These are phyloP conservation scores for Dinomys branickii DNA, from an alignment of 2,113 vertebrate species.

Conservation along the genomic window DNA sequence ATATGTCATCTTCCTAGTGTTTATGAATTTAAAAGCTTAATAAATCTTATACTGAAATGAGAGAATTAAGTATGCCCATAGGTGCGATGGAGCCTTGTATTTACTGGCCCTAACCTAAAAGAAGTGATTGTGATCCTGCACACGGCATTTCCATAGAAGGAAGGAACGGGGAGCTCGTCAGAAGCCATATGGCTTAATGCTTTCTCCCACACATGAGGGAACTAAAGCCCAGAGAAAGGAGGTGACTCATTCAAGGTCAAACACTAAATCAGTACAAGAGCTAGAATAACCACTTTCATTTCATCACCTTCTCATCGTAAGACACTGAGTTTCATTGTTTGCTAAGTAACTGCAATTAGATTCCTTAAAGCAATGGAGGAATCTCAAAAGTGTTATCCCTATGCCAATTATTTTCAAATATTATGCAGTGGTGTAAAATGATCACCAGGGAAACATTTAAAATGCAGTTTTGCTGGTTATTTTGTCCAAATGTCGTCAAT, in stretches of 20 bases:
- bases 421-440: not conserved
- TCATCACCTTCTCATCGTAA: not conserved
- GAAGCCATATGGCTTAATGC: not conserved
- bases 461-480: not conserved
- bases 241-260: not conserved
- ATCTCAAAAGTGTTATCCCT: not conserved
- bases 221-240: not conserved
- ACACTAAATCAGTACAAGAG: not conserved
- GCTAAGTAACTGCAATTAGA: not conserved
- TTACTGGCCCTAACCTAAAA: not conserved
- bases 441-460: not conserved
- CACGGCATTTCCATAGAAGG: not conserved
- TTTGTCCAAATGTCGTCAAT: not conserved
- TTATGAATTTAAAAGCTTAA: not conserved
- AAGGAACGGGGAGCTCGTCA: not conserved
- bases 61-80: not conserved
- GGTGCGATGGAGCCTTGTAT: not conserved
- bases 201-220: not conserved
- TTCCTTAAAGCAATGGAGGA: not conserved
- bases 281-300: not conserved
- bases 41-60: slow-evolving; percentile 16
- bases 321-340: not conserved
- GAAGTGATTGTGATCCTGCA: not conserved
- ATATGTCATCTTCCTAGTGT: not conserved
- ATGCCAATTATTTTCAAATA: not conserved